A percentile compares a stretch with the other conserved stretches of the same genome.
phyloP scores from a whole-genome alignment of 2,797 vertebrate genomes.

The Mus spretus region DNA sequence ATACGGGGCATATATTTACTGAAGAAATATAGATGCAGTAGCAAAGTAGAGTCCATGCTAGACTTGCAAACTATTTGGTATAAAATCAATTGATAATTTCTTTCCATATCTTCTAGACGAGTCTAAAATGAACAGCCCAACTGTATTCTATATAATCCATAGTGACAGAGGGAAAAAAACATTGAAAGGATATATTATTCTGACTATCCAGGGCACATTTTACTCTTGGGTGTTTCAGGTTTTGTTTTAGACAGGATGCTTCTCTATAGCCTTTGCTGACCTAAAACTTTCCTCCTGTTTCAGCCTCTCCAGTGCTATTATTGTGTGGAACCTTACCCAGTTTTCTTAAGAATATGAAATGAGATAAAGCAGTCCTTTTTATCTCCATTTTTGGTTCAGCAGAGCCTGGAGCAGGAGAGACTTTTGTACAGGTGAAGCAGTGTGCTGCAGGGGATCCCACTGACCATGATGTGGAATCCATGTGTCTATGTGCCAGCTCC shows the following conservation, averaged over 20 bases:
- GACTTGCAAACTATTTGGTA: not conserved
- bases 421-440: not conserved
- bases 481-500: not conserved
- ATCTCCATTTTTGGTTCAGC: not conserved
- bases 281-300: not conserved
- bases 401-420: not conserved
- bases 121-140: conserved; percentile 30
- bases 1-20: not conserved
- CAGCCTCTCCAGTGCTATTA: not conserved
- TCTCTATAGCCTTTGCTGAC: not conserved
- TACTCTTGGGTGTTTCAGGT: not conserved
- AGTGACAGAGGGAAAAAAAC: not conserved
- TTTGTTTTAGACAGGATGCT: not conserved
- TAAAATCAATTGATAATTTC: conserved; percentile 56
- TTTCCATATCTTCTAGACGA: not conserved
- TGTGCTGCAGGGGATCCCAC: too few relatives aligned
- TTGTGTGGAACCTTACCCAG: not conserved
- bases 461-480: not conserved
- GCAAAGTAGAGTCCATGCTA: not conserved
- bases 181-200: not conserved
- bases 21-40: not conserved
- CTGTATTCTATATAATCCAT: not conserved
- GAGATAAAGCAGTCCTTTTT: not conserved
- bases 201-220: not conserved
- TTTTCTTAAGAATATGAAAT: not conserved